These are phyloP conservation scores for Myotis pilosus DNA, from an alignment of 2,797 vertebrate species.

Conservation along the genomic window DNA sequence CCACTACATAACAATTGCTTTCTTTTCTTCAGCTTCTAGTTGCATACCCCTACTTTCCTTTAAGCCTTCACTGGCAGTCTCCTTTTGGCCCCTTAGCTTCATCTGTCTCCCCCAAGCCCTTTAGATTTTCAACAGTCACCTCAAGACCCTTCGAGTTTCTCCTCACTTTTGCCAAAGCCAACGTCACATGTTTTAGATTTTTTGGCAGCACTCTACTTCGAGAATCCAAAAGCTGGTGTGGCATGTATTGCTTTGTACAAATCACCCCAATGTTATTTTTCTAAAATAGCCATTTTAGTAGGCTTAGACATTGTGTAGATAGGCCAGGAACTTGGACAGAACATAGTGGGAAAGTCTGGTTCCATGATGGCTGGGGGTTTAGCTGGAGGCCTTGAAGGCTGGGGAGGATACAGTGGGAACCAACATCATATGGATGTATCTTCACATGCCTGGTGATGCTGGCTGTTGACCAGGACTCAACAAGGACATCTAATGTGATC, in stretches of 20 bases:
- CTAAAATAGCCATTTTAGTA: not conserved
- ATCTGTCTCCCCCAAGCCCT: not conserved
- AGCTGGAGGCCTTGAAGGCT: not conserved
- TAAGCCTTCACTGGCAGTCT: not conserved
- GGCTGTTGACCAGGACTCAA: not conserved
- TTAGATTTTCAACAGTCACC: not conserved
- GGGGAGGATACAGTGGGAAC: not conserved
- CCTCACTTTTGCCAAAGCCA: not conserved
- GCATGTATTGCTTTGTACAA: not conserved
- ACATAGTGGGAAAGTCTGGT: not conserved
- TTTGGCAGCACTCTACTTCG: not conserved
- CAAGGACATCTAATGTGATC: not conserved
- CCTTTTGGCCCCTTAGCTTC: not conserved
- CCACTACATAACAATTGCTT: not conserved
- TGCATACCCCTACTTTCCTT: not conserved
- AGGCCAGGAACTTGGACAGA: not conserved
- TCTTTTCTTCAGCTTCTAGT: not conserved
- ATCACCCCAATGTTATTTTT: not conserved
- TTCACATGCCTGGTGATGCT: not conserved
- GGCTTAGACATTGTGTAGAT: not conserved
- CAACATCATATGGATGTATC: not conserved
- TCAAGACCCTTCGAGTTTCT: not conserved
- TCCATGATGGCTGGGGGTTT: not conserved
- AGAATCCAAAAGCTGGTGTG: not conserved
- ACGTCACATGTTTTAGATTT: not conserved